A percentile compares a stretch with the other conserved stretches of the same genome.
These are phyloP conservation scores for Nyctibius bracteatus DNA, from an alignment of 2,113 vertebrate species.

Conservation along the genomic window DNA sequence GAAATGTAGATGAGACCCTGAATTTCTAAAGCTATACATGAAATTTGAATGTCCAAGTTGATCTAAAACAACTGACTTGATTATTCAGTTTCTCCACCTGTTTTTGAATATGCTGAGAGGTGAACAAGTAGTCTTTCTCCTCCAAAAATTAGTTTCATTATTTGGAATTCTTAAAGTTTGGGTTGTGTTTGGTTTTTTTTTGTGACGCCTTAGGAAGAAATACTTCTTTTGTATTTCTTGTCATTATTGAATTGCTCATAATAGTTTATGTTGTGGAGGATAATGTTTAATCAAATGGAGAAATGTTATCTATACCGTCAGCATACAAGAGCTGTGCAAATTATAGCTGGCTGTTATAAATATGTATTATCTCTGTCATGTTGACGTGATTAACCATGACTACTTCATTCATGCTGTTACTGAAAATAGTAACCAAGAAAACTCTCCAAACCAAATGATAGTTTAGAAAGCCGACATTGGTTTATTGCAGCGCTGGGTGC, in stretches of 20 bases:
- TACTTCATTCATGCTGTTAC: background rate
- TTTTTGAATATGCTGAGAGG: background rate
- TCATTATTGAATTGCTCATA: background rate
- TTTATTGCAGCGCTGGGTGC: no score
- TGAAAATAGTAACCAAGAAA: no score
- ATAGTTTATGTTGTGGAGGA: background rate
- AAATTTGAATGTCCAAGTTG: background rate
- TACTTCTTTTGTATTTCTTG: background rate
- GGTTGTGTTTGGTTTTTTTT: background rate
- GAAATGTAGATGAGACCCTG: background rate
- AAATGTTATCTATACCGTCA: background rate
- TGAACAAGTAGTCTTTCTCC: background rate
- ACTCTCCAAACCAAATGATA: no score
- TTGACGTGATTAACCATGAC: background rate
- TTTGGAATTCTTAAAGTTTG: background rate
- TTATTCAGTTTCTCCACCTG: background rate
- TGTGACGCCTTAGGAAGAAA: background rate
- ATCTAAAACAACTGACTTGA: background rate
- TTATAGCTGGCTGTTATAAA: background rate
- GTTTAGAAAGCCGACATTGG: no score
- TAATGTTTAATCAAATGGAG: background rate
- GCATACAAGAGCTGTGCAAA: background rate
- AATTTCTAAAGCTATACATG: background rate
- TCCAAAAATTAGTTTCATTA: background rate
- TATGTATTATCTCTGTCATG: background rate